phyloP scores from a whole-genome alignment of 2,797 vertebrate species.

The Potorous gilbertii region DNA sequence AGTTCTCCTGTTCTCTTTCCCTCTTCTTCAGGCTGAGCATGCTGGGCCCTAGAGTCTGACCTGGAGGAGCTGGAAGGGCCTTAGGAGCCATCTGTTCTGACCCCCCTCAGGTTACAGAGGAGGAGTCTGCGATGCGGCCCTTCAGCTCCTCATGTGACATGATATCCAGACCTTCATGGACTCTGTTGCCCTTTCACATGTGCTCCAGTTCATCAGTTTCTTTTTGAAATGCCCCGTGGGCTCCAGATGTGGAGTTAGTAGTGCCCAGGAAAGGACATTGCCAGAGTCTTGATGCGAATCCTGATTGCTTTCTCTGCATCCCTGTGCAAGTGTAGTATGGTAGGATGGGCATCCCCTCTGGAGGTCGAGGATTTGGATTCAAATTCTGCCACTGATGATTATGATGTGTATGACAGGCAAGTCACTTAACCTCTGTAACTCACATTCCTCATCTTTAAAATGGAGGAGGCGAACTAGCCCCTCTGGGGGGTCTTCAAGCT shows the following conservation, averaged over 20 bases:
- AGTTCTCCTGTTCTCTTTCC: not conserved
- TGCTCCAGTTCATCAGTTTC: not conserved
- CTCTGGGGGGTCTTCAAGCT: not conserved
- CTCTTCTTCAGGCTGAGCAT: not conserved
- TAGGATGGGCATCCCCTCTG: not conserved
- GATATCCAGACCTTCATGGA: not conserved
- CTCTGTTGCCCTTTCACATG: not conserved
- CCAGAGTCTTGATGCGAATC: not conserved
- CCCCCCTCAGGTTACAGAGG: not conserved
- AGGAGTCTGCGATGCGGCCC: not conserved
- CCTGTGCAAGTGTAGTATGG: not conserved
- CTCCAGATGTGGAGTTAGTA: not conserved
- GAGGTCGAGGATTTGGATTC: not conserved
- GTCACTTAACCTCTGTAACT: not conserved
- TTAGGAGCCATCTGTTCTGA: accelerated
- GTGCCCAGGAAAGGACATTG: not conserved
- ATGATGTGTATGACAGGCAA: not conserved
- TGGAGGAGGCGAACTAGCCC: not conserved
- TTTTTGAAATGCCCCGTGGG: not conserved
- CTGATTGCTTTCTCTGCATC: not conserved
- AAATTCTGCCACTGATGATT: not conserved
- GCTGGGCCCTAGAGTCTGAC: not conserved
- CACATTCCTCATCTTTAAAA: not conserved
- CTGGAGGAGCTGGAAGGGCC: not conserved
- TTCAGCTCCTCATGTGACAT: not conserved